Conservation (phyloP, 2,113 vertebrate genomes). For the Lates calcarifer region DNA sequence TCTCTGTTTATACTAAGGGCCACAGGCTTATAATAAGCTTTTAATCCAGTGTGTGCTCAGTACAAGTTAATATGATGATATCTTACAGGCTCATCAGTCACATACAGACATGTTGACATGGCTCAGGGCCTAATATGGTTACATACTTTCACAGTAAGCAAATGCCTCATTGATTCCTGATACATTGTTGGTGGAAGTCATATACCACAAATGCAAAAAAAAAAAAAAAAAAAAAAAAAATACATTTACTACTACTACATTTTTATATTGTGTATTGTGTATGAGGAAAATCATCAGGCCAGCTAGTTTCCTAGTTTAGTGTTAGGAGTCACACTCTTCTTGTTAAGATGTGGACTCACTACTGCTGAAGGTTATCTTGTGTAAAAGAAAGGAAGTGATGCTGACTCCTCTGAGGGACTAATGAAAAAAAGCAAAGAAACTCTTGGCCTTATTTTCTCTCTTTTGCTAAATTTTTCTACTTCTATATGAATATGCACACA, state of each 20-base stretch:
- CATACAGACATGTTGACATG: not conserved
- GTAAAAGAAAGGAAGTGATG: not conserved
- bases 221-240: not conserved
- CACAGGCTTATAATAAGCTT: not conserved
- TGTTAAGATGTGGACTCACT: conserved; percentile 13
- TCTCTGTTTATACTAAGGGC: conserved; percentile 41
- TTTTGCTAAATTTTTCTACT: not conserved
- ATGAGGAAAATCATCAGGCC: not conserved
- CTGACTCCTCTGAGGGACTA: not conserved
- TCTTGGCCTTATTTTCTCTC: not conserved
- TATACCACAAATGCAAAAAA: not conserved
- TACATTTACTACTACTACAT: too few relatives aligned
- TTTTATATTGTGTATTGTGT: too few relatives aligned
- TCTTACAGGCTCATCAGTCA: not conserved
- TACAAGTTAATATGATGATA: not conserved
- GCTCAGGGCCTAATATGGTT: conserved; percentile 41
- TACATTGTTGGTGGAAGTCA: not conserved
- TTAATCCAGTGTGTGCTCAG: not conserved
- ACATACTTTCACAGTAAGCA: conserved; percentile 7
- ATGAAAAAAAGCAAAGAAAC: not conserved
- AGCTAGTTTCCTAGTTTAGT: not conserved
- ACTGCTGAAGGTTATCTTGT: not conserved
- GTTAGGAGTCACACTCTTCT: not conserved
- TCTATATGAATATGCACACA: not conserved
- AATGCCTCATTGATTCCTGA: not conserved